Evolutionary conservation across 2,797 vertebrate species (phyloP).

Genomic region (Eulemur albifrons): DNA sequence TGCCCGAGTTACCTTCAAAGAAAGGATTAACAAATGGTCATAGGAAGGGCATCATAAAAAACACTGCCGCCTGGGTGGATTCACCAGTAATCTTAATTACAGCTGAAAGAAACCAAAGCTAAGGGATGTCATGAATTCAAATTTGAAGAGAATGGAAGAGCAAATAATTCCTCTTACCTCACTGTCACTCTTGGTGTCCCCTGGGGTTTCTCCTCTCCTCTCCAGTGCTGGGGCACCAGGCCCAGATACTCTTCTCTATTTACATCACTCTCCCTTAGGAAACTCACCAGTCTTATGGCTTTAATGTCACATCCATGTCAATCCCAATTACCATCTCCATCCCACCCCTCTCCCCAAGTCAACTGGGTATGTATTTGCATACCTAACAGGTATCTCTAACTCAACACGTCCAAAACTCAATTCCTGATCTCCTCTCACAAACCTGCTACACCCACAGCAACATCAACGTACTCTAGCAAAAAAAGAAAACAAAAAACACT

Average conservation of each 20-base stretch:
- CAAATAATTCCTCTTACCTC: too few species aligned
- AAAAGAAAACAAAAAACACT: not conserved
- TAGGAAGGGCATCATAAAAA: not conserved
- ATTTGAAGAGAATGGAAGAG: not conserved
- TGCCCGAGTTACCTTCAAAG: not conserved
- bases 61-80: not conserved
- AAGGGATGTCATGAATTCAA: not conserved
- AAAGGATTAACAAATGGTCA: not conserved
- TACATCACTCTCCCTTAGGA: not conserved
- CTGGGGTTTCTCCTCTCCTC: not conserved
- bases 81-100: not conserved
- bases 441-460: not conserved
- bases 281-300: not conserved
- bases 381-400: not conserved
- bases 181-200: not conserved
- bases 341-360: not conserved
- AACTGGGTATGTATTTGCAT: not conserved
- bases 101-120: not conserved
- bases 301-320: not conserved
- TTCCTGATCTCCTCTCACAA: not conserved
- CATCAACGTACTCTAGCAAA: not conserved
- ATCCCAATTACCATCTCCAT: not conserved
- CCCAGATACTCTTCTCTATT: not conserved
- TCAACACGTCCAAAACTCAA: not conserved
- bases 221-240: too few species aligned